Evolutionary conservation across 2,888 invertebrate genomes (phyloP).

Genomic region (Scaptomyza flava): DNA sequence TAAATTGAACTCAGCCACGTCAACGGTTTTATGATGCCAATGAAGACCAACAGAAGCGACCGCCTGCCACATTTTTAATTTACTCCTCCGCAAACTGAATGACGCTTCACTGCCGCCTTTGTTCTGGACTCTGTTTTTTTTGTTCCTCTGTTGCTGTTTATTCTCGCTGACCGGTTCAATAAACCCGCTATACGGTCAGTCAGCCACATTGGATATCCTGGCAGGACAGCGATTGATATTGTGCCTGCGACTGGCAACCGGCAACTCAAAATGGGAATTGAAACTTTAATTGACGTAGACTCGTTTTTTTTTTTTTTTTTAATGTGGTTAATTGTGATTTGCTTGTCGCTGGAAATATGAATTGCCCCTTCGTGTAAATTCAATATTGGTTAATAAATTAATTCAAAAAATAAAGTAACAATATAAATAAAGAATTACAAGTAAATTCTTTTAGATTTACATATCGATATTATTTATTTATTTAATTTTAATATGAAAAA

Average conservation of each 20-base stretch:
- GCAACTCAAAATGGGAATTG: background rate
- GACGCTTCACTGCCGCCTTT: slow-evolving; percentile 42
- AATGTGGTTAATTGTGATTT: slow-evolving; percentile 67
- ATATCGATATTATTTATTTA: no score
- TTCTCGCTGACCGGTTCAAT: slow-evolving; percentile 57
- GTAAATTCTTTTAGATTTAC: no score
- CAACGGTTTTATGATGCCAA: slow-evolving; percentile 66
- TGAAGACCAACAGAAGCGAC: slow-evolving; percentile 21
- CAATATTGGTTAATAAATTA: slow-evolving; percentile 6
- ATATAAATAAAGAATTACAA: background rate
- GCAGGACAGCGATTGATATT: slow-evolving; percentile 23
- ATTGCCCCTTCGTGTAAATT: slow-evolving; percentile 5
- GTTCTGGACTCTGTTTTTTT: slow-evolving; percentile 15
- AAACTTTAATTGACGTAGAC: background rate
- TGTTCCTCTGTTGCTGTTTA: slow-evolving; percentile 2
- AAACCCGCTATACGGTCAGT: slow-evolving; percentile 58
- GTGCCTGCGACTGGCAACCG: slow-evolving; percentile 22
- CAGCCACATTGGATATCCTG: slow-evolving; percentile 25
- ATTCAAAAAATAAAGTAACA: background rate
- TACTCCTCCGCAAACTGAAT: slow-evolving; percentile 51
- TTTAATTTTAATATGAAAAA: no score
- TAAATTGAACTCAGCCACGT: slow-evolving; percentile 40
- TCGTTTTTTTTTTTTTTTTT: slow-evolving; percentile 52
- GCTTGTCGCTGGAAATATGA: slow-evolving; percentile 31
- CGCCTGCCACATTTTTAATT: slow-evolving; percentile 71